phyloP scores from a whole-genome alignment of 2,797 vertebrate genomes.

The Helarctos malayanus region DNA sequence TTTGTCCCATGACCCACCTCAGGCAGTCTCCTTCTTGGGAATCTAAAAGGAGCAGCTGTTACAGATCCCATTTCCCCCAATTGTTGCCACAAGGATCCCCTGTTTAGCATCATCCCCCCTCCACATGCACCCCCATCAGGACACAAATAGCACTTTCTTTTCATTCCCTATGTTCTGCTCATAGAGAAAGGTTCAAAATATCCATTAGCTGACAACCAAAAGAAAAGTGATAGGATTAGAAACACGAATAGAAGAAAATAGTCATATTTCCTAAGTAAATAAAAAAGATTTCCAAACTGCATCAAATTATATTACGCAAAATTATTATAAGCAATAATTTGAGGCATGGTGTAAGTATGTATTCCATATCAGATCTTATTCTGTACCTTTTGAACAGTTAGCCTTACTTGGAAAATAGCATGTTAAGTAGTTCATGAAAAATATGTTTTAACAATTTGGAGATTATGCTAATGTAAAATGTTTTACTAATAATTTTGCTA shows the following conservation, averaged over 20 bases:
- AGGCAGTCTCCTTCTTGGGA: conserved; percentile 90
- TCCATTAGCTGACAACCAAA: conserved; percentile 90
- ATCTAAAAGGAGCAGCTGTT: conserved; percentile 95
- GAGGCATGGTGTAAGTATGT: background rate
- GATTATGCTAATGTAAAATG: conserved; percentile 20
- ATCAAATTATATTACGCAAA: conserved; percentile 22
- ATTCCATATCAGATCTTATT: background rate
- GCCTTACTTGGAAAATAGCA: conserved; percentile 54
- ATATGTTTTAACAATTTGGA: conserved; percentile 55
- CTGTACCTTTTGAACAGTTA: conserved; percentile 36
- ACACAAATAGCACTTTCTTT: conserved; percentile 93
- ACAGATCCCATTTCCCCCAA: conserved; percentile 93
- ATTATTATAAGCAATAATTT: conserved; percentile 35
- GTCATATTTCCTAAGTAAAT: conserved; percentile 6
- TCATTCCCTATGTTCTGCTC: conserved; percentile 92
- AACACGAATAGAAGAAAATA: background rate
- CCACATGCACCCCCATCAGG: conserved; percentile 83
- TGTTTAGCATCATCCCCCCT: conserved; percentile 38
- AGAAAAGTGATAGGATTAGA: conserved; percentile 85
- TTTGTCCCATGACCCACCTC: conserved; percentile 91
- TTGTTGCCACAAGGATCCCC: conserved; percentile 90
- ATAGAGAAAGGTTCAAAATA: conserved; percentile 93
- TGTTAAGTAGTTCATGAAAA: conserved; percentile 44
- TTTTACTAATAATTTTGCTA: conserved; percentile 43
- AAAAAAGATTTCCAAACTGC: conserved; percentile 64